Evolutionary conservation across 2,888 invertebrate genomes (phyloP).

Genomic region (Eristalinus sepulchralis): DNA sequence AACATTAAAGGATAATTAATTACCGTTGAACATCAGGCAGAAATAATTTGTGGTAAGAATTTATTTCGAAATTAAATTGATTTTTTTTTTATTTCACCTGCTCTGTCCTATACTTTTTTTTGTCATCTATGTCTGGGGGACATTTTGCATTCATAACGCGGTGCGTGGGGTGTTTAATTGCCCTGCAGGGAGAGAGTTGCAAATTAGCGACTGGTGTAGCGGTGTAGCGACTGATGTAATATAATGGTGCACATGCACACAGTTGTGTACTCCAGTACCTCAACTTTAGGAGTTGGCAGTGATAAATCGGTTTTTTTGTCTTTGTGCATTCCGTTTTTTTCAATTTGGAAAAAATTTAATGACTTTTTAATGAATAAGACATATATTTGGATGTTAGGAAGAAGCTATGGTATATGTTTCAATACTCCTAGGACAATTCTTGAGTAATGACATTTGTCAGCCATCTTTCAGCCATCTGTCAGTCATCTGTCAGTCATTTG

Average conservation of each 20-base stretch:
- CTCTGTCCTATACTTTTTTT: neutral
- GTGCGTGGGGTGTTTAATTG: neutral
- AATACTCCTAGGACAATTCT: too few relatives aligned
- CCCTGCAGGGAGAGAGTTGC: neutral
- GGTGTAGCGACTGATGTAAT: neutral
- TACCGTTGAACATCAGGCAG: slow-evolving; percentile 55
- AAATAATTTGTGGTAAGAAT: slow-evolving; percentile 61
- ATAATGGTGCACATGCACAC: too few relatives aligned
- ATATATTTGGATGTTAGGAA: too few relatives aligned
- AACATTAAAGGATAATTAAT: slow-evolving; percentile 68
- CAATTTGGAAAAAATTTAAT: too few relatives aligned
- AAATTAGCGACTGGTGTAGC: neutral
- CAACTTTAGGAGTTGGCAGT: neutral
- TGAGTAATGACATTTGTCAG: too few relatives aligned
- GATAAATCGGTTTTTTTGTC: neutral
- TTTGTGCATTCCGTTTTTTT: neutral
- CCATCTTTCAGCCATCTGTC: too few relatives aligned
- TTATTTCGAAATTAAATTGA: slow-evolving; percentile 33
- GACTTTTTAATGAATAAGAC: too few relatives aligned
- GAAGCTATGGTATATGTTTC: too few relatives aligned
- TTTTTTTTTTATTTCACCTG: slow-evolving; percentile 8
- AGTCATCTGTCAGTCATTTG: too few relatives aligned
- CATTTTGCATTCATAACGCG: neutral
- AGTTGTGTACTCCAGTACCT: too few relatives aligned
- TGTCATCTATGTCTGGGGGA: neutral